Evolutionary conservation across 2,113 vertebrate genomes (phyloP).

Genomic region (Leptocoma aspasia): DNA sequence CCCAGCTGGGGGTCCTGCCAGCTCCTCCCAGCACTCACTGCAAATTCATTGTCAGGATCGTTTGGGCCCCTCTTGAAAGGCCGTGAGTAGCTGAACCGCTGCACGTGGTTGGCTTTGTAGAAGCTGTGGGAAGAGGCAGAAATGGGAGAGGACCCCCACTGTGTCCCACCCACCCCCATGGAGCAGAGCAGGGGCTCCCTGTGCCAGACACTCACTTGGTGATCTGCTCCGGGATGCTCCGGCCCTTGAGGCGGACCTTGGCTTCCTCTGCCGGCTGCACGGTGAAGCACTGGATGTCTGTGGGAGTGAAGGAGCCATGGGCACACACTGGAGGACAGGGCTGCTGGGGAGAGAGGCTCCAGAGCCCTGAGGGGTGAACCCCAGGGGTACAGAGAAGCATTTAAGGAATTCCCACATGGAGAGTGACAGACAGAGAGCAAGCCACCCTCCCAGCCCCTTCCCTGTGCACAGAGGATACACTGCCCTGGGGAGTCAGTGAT

Average conservation of each 20-base stretch:
- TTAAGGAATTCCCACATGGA: rapidly evolving
- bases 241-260: neutral
- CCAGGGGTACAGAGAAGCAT: no score
- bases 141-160: rapidly evolving
- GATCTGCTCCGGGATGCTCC: slow-evolving; percentile 59
- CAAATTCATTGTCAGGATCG: slow-evolving; percentile 63
- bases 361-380: neutral
- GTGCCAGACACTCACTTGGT: slow-evolving; percentile 28
- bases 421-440: rapidly evolving
- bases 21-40: neutral
- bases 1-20: neutral
- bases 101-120: slow-evolving; percentile 56
- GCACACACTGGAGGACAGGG: neutral
- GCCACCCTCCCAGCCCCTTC: neutral
- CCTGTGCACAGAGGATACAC: slow-evolving; percentile 18
- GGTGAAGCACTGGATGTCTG: slow-evolving; percentile 66
- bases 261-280: slow-evolving; percentile 45
- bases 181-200: neutral
- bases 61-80: slow-evolving; percentile 59
- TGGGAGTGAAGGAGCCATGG: slow-evolving; percentile 14
- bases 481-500: slow-evolving; percentile 5
- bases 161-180: rapidly evolving
- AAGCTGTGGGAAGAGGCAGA: slow-evolving; percentile 22
- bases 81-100: slow-evolving; percentile 61
- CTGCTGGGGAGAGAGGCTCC: neutral